Base-by-base conservation (phyloP, 2,113 vertebrate genomes). In the Ahaetulla prasina region DNA sequence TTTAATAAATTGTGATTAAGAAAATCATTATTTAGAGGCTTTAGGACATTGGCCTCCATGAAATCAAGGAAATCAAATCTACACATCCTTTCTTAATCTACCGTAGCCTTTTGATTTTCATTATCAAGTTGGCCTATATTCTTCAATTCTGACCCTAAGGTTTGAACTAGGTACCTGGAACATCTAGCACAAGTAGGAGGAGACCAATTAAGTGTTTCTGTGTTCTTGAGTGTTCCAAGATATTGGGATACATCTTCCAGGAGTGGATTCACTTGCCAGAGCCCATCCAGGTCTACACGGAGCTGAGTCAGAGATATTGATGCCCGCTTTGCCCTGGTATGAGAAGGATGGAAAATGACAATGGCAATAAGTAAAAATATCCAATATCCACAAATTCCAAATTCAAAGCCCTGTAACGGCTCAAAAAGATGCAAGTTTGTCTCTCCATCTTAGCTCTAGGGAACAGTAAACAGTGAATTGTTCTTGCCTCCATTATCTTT, bases 191-290 rank as follows among this genome's bases (percentile, higher is more conserved):
- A 93, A 49, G 35, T 89, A 35, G n/a, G 1, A 22, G 90, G 68
- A 50, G 49, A 53, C 49, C 74, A 55, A 8, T 89, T 47, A 0
- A 80, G 74, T 18, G 30, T 14, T 55, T 93, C 93, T 35, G 45
- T 30, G 90, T 18, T 25, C 54, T 63, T 63, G 54, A 86, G 49
- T 14, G 23, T 30, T 3, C 68, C 50, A 35, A 97, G 88, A 9
- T 97, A 95, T 55, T 91, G 91, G 3, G 94, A 95, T 53, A 96
- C 87, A 80, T 96, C 96, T 91, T 97, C 96, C 92, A 97, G 95
- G 68, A 97, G 93, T 0, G 96, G 95, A 53, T 97, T 97, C 90
- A 97, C 90, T 1, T 95, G 96, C 85, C 94, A 92, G 93, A 97
- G 95, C 3, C 93, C 95, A 90, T 97, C 95, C 86, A 97, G 92